Evolutionary conservation across 2,888 invertebrate genomes (phyloP), one percentile per base, ranked within the genome.

Genomic region (Hermaeophaga mercurialis): DNA sequence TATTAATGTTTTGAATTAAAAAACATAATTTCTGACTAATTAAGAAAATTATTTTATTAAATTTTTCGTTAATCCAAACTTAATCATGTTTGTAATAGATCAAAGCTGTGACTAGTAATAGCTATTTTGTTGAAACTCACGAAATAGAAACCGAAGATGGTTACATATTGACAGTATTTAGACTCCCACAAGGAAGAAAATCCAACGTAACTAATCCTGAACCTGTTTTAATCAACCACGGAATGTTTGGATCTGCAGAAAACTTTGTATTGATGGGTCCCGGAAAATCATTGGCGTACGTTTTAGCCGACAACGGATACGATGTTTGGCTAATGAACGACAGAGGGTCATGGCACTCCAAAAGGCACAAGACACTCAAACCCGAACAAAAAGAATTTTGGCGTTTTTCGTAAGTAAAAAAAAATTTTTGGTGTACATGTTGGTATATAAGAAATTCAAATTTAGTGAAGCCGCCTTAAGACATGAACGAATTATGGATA

Each of bases 281-380:
- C 1, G 81, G 84, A 28, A 81, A 81, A 59, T 84, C 83, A 39
- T 78, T 91, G n/a, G 78, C 68, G 0, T 80, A 73, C 66, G 67
- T 82, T 9, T 74, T 89, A 1, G 84, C 86, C 3, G 86, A 89
- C 65, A 78, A 80, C 66, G 87, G 87, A n/a, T 89, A 83, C 65
- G 89, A 89, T 61, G 88, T 89, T 0, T 94, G 93, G 93, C 77
- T 94, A 78, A 88, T 89, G 0, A 94, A 93, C 72, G 83, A 83
- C 12, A 83, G 93, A 1, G 93, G 93, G 3, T 91, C 86, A 70
- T 80, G 78, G 15, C 89, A 87, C 71, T 84, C 85, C 1, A 80
- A 82, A 9, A 76, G 72, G 1, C 89, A 90, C 66, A 63, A 71
- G 0, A 72, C 74, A 0, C 64, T 80, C 69, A 74, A 80, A 50